Evolutionary conservation across 2,797 vertebrate genomes (phyloP), one percentile per base, ranked within the genome.

Genomic region (Pelodytes ibericus): DNA sequence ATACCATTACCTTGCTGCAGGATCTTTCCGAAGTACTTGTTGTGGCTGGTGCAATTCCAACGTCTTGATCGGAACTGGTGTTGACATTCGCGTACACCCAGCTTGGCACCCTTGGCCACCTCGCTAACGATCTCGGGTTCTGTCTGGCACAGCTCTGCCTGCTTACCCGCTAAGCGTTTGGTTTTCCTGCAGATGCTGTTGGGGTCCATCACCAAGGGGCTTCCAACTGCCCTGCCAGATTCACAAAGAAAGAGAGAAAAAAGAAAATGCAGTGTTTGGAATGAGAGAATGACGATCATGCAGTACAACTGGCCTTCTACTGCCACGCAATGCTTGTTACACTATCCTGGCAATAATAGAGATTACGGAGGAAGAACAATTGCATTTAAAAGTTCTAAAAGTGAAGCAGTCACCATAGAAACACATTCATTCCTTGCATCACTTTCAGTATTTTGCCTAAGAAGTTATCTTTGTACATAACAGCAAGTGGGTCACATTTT

Each of bases 121-220:
- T 99, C 97, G 2, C 89, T 93, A 80, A 99, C 94, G 2, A 99
- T 96, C 89, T 99, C 97, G 0, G 98, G 97, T 85, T 99, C 97
- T 2, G 95, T 95, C 86, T 98, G 96, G 88, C 98, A 99, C 83
- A 99, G 85, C 83, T 98, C 96, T 0, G 96, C 96, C 88, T 99
- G 96, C 81, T 96, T 95, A 71, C 96, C 96, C 0, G 94, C 96
- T 85, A 99, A 88, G 18, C 96, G 90, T 88, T 95, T 95, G 0
- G 96, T 96, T 91, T 99, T 99, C 86, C 96, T 95, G 89, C 98
- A 99, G 89, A 99, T 99, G 87, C 96, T 98, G 88, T 96, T 98
- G 73, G 97, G 96, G 85, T 99, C 97, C 97, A 98, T 98, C 86
- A 98, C 95, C 91, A 99, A 88, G n/a, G 97, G 97, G 86, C 95